A percentile compares a stretch with the other conserved stretches of the same genome.
Evolutionary conservation across 1,140 invertebrate genomes (phyloP).

Genomic region (Drosophila arizonae): DNA sequence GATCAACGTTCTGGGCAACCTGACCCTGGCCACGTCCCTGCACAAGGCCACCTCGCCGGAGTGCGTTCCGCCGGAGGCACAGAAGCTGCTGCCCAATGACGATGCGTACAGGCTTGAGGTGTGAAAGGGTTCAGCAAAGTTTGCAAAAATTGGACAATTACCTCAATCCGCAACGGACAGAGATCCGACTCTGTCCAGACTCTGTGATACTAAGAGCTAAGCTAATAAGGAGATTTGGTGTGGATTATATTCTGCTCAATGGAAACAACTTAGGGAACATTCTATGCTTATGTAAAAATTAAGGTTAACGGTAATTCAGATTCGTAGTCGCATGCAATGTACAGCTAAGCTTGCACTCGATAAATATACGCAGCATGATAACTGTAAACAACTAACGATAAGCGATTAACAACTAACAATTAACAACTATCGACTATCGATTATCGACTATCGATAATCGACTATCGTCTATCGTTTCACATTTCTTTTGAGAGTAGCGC

Average conservation of each 20-base stretch:
- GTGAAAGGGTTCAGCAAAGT: neutral
- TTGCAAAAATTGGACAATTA: constrained; percentile 8
- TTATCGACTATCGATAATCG: neutral
- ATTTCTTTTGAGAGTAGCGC: neutral
- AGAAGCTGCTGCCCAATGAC: constrained; percentile 39
- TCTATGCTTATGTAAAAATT: constrained; percentile 62
- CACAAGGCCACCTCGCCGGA: constrained; percentile 34
- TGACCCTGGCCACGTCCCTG: constrained; percentile 6
- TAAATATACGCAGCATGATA: constrained; percentile 59
- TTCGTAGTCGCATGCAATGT: constrained; percentile 50
- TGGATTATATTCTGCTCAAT: constrained; percentile 72
- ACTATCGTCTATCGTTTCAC: neutral
- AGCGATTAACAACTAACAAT: neutral
- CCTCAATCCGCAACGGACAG: constrained; percentile 42
- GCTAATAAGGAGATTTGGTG: constrained; percentile 54
- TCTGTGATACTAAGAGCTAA: constrained; percentile 75
- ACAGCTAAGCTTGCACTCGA: constrained; percentile 57
- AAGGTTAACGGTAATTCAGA: constrained; percentile 56
- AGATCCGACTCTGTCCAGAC: neutral
- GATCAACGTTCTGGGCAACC: constrained; percentile 9
- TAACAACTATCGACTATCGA: neutral
- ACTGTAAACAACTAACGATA: constrained; percentile 14
- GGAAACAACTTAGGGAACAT: constrained; percentile 78
- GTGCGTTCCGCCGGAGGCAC: constrained; percentile 43
- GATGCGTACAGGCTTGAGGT: constrained; percentile 23